Conservation (phyloP, 2,113 vertebrate genomes). For the Forbesichthys agassizii region DNA sequence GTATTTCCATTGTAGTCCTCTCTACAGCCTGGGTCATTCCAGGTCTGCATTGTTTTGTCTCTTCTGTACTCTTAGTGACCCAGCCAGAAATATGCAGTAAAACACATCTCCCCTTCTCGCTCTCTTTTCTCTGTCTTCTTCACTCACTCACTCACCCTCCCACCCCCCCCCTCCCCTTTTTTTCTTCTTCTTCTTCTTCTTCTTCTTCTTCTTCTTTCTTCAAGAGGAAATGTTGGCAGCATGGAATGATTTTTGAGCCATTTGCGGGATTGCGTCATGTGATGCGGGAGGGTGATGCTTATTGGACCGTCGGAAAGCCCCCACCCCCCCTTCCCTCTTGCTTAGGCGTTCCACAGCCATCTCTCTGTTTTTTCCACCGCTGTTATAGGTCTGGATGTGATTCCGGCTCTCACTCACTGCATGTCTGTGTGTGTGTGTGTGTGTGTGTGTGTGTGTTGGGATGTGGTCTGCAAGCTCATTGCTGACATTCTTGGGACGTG, state of each 20-base stretch:
- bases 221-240: conserved; percentile 55
- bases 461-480: conserved; percentile 74
- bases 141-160: conserved; percentile 7
- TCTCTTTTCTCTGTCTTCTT: conserved; percentile 20
- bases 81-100: conserved; percentile 65
- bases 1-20: conserved; percentile 42
- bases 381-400: conserved; percentile 70
- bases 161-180: conserved; percentile 5
- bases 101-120: conserved; percentile 59
- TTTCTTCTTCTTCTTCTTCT: conserved; percentile 27
- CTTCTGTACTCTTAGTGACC: conserved; percentile 73
- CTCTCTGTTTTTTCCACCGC: conserved; percentile 49
- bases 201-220: conserved; percentile 23
- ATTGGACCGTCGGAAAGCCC: conserved; percentile 53
- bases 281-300: conserved; percentile 56
- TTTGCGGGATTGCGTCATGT: conserved; percentile 70
- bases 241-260: conserved; percentile 61
- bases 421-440: too few relatives aligned
- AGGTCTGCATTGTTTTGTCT: conserved; percentile 73
- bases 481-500: conserved; percentile 72
- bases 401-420: conserved; percentile 56
- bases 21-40: conserved; percentile 58
- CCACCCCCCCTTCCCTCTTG: conserved; percentile 44
- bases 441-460: conserved; percentile 56
- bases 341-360: conserved; percentile 51